Evolutionary conservation across 2,797 vertebrate genomes (phyloP), one percentile per base, ranked within the genome.

Genomic region (Sebastes kiyomatsui): DNA sequence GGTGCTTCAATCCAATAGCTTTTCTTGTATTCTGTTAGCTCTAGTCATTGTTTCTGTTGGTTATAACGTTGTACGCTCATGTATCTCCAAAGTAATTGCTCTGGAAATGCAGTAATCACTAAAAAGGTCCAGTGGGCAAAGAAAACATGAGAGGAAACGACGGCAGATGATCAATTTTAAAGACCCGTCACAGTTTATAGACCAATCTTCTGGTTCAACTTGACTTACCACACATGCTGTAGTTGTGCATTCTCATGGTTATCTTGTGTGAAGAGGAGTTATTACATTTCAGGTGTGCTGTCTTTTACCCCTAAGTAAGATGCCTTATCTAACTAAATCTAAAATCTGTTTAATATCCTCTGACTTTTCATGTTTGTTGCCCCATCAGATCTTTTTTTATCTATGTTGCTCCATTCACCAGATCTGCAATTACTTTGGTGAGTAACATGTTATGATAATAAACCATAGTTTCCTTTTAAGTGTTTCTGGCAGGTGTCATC

Each of bases 1-100:
- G 13, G 16, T 18, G 6, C 42, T 46, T 46, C 16, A 18, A 46
- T 46, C 6, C 42, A 18, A 46, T 46, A 46, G 54, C 3, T 25
- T 27, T 3, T 58, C 13, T 27, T 58, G 12, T 58, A 58, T 27
- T 28, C 7, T 28, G 25, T 0, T 59, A 9, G 13, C 23, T 27
- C 0, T 59, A 14, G 13, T 58, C 23, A 7, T 58, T 58, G 55
- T 58, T 58, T 27, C 22, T 0, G 42, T 18, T 46, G 0, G 42
- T 46, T 46, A 46, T 46, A 18, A 46, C 16, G 1, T 18, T 18
- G 42, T 46, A 46, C 16, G 7, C 42, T 38, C 16, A 46, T 18
- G 42, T 18, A 46, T 46, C 42, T 7, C 42, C 42, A 46, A 18
- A 46, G 42, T 46, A 46, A 46, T 46, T 46, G 38, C 38, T 49